These are phyloP conservation scores for Mionectes macconnelli DNA, from an alignment of 2,113 vertebrate genomes.

Conservation along the genomic window DNA sequence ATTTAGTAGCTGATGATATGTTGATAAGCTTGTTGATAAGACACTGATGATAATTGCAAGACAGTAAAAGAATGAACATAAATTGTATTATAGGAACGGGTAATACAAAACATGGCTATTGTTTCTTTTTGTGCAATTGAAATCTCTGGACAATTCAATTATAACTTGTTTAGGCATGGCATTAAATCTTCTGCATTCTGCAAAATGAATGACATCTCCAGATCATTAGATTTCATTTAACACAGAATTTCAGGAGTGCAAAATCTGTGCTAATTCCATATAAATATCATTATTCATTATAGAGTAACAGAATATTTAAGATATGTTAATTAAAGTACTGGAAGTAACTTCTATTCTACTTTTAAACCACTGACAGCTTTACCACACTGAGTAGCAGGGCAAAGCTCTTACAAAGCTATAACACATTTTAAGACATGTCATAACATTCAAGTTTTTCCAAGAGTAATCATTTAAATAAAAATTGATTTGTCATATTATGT, in stretches of 20 bases:
- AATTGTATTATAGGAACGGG: not conserved
- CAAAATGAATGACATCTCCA: not conserved
- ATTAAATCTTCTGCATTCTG: not conserved
- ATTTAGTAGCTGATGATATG: not conserved
- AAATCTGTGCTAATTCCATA: not conserved
- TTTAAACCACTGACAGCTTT: not conserved
- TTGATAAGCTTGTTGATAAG: not conserved
- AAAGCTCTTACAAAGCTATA: not conserved
- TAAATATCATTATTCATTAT: not conserved
- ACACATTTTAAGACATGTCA: not conserved
- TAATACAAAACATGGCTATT: not conserved
- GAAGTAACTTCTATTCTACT: not conserved
- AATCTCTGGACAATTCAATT: slow-evolving; percentile 16
- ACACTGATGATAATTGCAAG: not conserved
- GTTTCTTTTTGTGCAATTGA: not conserved
- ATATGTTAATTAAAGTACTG: not conserved
- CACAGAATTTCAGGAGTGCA: not conserved
- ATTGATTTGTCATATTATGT: not conserved
- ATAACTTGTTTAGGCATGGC: not conserved
- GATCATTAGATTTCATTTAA: not conserved
- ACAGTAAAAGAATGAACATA: not conserved
- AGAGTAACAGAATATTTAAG: not conserved
- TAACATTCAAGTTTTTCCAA: not conserved
- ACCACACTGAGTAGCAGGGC: not conserved
- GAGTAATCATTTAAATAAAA: not conserved